A percentile compares a stretch with the other conserved stretches of the same genome.
These are phyloP conservation scores for Spilogale gracilis DNA, from an alignment of 2,113 vertebrate genomes.

Conservation along the genomic window DNA sequence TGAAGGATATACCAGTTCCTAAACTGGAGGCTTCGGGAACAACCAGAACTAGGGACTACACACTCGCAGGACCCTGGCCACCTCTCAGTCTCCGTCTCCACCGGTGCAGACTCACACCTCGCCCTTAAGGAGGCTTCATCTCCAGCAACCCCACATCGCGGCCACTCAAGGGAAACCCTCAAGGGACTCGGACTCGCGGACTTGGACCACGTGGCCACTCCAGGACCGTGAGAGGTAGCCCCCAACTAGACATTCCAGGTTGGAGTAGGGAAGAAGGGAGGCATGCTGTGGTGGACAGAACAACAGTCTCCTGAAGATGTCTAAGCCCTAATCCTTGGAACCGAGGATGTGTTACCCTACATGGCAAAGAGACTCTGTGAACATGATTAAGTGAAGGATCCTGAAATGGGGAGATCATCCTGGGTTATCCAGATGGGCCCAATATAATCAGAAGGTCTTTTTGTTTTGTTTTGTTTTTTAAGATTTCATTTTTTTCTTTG, in stretches of 20 bases:
- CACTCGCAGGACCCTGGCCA: neutral
- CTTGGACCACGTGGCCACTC: neutral
- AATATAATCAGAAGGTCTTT: neutral
- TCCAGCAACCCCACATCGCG: neutral
- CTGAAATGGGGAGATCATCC: neutral
- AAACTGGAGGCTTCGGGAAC: neutral
- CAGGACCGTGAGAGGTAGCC: too few species aligned
- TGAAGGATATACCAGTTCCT: neutral
- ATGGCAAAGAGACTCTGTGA: neutral
- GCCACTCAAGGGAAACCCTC: neutral
- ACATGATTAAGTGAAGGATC: neutral
- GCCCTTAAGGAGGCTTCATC: neutral
- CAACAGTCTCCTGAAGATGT: neutral
- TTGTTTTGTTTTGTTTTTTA: neutral
- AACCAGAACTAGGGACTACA: neutral
- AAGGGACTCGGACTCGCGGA: neutral
- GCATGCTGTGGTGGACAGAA: neutral
- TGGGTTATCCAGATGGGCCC: neutral
- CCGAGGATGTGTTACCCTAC: neutral
- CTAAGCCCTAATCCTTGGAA: neutral
- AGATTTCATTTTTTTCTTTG: too few species aligned
- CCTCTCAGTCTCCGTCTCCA: neutral
- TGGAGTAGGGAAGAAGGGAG: neutral
- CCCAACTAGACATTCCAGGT: neutral
- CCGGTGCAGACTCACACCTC: rapidly evolving